Evolutionary conservation across 2,888 invertebrate species (phyloP).

Genomic region (Campoletis raptor): DNA sequence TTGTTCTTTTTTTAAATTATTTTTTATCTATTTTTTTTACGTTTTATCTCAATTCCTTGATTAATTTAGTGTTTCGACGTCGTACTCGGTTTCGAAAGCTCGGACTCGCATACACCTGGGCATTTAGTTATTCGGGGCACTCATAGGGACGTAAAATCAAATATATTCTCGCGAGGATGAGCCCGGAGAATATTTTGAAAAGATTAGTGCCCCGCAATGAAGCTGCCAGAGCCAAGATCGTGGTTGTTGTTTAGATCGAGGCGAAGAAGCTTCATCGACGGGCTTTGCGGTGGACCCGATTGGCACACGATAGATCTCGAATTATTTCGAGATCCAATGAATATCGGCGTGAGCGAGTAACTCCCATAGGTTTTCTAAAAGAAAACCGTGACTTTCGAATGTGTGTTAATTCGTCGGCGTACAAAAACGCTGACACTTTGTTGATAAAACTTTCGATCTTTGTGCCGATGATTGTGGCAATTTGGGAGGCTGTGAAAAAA

Average conservation of each 20-base stretch:
- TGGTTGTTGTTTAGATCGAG: constrained; percentile 30
- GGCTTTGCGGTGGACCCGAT: constrained; percentile 77
- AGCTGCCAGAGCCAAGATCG: constrained; percentile 66
- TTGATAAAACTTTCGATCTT: neutral
- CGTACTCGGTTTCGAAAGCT: constrained; percentile 76
- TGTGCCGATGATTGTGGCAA: neutral
- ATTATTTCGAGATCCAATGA: constrained; percentile 59
- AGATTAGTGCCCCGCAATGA: constrained; percentile 78
- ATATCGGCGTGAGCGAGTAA: constrained; percentile 3
- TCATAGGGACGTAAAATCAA: constrained; percentile 77
- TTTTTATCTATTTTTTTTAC: neutral
- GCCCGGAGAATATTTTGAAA: constrained; percentile 83
- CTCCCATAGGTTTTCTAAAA: neutral
- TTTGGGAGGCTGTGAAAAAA: neutral
- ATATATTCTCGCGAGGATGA: constrained; percentile 80
- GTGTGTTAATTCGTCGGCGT: neutral
- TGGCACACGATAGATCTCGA: constrained; percentile 52
- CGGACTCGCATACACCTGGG: constrained; percentile 82
- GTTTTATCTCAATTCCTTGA: neutral
- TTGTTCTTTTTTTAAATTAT: neutral
- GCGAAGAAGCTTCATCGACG: constrained; percentile 70
- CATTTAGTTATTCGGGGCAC: constrained; percentile 70
- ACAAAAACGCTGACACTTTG: constrained; percentile 40
- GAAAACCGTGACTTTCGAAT: constrained; percentile 1
- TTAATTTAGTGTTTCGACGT: neutral